Base-by-base conservation (phyloP, 2,113 vertebrate species). In the Rhadina sibilatrix region DNA sequence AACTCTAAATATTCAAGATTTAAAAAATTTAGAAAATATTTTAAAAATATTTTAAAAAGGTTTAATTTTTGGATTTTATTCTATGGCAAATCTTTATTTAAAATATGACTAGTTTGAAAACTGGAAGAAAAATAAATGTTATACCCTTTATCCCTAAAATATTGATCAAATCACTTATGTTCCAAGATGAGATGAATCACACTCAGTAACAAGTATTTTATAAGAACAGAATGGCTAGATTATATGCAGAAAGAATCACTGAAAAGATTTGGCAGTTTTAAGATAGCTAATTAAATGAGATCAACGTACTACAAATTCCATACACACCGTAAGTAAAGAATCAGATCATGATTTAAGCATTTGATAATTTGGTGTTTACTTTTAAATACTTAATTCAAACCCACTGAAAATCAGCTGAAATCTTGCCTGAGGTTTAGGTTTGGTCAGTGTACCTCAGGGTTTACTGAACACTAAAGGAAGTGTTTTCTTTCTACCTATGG, bases 401-500 rank as follows among this genome's bases (percentile, higher is more conserved):
- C 13, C 15, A 75, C 18, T 82, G 14, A 11, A 60, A 71, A 33
- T 63, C 14, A 30, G 1, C 49, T 90, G 79, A 68, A 87, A 49
- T 56, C 19, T 80, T 52, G 6, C 6, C 28, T 91, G 31, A 74
- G n/a, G 9, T 56, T 83, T 69, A n/a, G 7, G 3, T 49, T 87
- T 65, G 22, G 3, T 37, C 42, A 49, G 7, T 4, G 5, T 40
- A n/a, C 11, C 22, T 66, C n/a, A 46, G 14, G 4, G 23, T 74
- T 70, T 35, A 37, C 19, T 28, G 40, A 74, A 61, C 13, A 14
- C 33, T 69, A 10, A 37, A 31, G 63, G 19, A 31, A 33, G 4
- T 31, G 6, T 37, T 87, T n/a, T n/a, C n/a, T n/a, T n/a, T 77
- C 2, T 69, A 23, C 19, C 17, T 50, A 3, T 0, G 0, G 8